These are phyloP conservation scores for Galeopsomyia nigrocyanea DNA, from an alignment of 2,888 invertebrate species.

Conservation along the genomic window DNA sequence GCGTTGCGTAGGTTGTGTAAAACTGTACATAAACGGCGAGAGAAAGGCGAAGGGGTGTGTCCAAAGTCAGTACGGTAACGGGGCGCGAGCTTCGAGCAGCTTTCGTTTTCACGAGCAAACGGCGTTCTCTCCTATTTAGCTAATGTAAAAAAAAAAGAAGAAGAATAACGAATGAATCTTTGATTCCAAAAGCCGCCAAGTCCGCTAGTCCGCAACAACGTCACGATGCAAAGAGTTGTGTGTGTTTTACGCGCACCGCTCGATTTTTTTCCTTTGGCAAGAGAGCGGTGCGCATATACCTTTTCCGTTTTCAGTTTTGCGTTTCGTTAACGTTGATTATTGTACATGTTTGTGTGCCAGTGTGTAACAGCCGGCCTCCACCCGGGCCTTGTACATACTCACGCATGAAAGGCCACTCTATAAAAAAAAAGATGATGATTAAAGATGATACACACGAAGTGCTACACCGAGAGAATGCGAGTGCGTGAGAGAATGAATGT, in stretches of 20 bases:
- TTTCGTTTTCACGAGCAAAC: constrained; percentile 18
- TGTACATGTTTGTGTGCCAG: constrained; percentile 62
- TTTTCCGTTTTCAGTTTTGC: neutral
- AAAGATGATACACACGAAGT: constrained; percentile 57
- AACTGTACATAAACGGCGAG: constrained; percentile 75
- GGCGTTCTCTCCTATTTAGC: constrained; percentile 27
- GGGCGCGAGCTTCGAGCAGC: constrained; percentile 54
- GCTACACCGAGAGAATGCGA: constrained; percentile 54
- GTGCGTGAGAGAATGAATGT: constrained; percentile 31
- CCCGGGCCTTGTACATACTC: constrained; percentile 59
- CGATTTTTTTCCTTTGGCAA: constrained; percentile 46
- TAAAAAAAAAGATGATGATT: constrained; percentile 43
- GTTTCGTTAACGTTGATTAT: constrained; percentile 53
- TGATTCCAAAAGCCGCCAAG: constrained; percentile 52
- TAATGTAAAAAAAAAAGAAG: constrained; percentile 7
- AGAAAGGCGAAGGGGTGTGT: constrained; percentile 69
- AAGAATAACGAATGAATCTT: neutral
- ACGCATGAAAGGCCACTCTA: constrained; percentile 59
- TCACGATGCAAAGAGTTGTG: constrained; percentile 59
- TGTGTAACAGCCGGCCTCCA: constrained; percentile 60
- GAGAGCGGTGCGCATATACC: constrained; percentile 50
- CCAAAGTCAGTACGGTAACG: constrained; percentile 57
- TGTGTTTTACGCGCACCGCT: constrained; percentile 53
- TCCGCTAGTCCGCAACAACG: constrained; percentile 54
- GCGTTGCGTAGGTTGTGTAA: constrained; percentile 69